phyloP scores from a whole-genome alignment of 37 sponge, comb jelly and placozoan species.

The Tethya wilhelma region DNA sequence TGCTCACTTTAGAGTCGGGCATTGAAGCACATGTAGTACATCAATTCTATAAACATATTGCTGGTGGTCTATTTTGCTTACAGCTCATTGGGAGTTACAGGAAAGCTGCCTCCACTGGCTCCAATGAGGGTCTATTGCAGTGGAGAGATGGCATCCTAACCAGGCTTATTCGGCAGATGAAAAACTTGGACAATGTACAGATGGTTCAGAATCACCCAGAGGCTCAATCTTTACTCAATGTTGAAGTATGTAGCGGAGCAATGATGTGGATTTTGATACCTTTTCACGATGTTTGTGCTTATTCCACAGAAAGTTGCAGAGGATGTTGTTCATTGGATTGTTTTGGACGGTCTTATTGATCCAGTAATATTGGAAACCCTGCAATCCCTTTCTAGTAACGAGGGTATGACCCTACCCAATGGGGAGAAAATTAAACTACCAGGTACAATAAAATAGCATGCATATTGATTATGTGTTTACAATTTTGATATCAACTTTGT shows the following conservation, averaged over 20 bases:
- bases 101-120: not conserved
- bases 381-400: not conserved
- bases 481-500: not conserved
- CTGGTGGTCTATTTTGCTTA: not conserved
- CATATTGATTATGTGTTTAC: not conserved
- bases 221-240: not conserved
- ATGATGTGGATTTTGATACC: not conserved
- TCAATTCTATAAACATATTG: not conserved
- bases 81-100: constrained; percentile 45
- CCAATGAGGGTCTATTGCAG: not conserved
- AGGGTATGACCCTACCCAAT: constrained; percentile 32
- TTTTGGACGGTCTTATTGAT: constrained; percentile 67
- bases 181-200: not conserved
- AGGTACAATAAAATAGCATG: too few relatives aligned
- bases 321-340: constrained; percentile 56
- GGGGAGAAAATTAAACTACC: constrained; percentile 43
- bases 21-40: not conserved
- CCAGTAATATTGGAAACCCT: not conserved
- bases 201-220: not conserved
- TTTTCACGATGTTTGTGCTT: not conserved
- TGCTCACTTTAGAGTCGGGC: not conserved
- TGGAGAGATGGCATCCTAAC: constrained; percentile 50
- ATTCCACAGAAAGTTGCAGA: not conserved
- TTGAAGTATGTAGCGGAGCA: not conserved
- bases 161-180: constrained; percentile 10